phyloP scores from a whole-genome alignment of 2,888 invertebrate genomes.

The Sesia bembeciformis region DNA sequence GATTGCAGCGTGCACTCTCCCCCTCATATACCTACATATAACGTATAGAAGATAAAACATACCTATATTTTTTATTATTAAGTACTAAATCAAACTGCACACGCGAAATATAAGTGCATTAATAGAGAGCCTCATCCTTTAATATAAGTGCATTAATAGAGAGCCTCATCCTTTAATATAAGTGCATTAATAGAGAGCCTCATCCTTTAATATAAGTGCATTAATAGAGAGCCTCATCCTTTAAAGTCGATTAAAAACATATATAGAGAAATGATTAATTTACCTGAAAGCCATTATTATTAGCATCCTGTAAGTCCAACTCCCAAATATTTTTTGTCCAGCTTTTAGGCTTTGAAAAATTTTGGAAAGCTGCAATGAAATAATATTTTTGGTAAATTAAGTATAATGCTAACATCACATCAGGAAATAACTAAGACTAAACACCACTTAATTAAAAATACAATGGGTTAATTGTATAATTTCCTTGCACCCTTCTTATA shows the following conservation, averaged over 20 bases:
- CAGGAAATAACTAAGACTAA: no score
- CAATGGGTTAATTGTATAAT: no score
- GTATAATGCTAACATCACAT: no score
- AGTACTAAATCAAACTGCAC: no score
- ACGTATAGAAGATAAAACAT: no score
- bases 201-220: conserved; percentile 10
- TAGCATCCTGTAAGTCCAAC: conserved; percentile 78
- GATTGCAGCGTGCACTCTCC: no score
- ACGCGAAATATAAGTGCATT: no score
- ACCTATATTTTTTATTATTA: no score
- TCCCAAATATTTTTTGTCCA: conserved; percentile 90
- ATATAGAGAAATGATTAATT: neutral
- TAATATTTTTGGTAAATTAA: neutral
- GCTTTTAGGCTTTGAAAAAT: conserved; percentile 85
- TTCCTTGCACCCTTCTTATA: no score
- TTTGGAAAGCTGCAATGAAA: conserved; percentile 73
- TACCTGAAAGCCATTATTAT: conserved; percentile 91
- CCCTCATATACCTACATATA: no score
- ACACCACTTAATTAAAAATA: no score
- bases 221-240: conserved; percentile 12
- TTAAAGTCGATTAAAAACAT: neutral
- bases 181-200: conserved; percentile 1
- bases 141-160: conserved; percentile 1
- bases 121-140: conserved; percentile 12
- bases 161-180: conserved; percentile 16